These are phyloP conservation scores for Galagoides demidoff DNA, from an alignment of 2,797 vertebrate genomes.

Conservation along the genomic window DNA sequence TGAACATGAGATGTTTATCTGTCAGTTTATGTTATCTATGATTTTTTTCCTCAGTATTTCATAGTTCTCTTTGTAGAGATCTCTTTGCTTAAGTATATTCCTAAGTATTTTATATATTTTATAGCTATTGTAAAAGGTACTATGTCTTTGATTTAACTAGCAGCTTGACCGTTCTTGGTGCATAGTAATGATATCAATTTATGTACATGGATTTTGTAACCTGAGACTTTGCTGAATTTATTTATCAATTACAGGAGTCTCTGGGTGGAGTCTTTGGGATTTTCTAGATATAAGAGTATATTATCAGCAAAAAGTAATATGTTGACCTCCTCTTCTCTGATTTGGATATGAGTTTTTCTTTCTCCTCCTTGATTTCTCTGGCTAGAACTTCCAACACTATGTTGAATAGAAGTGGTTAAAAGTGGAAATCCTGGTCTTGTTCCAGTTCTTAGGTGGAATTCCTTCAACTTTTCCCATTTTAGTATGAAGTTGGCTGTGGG, in stretches of 20 bases:
- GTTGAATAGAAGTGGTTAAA: too few species aligned
- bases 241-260: neutral
- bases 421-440: neutral
- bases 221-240: neutral
- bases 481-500: neutral
- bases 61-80: too few species aligned
- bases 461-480: neutral
- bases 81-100: too few species aligned
- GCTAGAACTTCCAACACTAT: neutral
- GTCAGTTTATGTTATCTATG: too few species aligned
- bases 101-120: too few species aligned
- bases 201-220: neutral
- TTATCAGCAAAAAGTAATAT: neutral
- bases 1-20: too few species aligned
- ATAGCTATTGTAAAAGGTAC: too few species aligned
- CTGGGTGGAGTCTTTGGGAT: neutral
- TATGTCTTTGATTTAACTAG: too few species aligned
- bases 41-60: too few species aligned
- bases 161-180: too few species aligned
- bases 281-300: neutral
- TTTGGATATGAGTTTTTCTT: neutral
- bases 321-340: neutral
- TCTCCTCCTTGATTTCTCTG: neutral
- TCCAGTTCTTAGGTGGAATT: neutral
- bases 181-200: neutral